Percentiles rank a stretch among this genome's conserved stretches.
phyloP scores from a whole-genome alignment of 2,113 vertebrate genomes.

The Phocoena sinus region DNA sequence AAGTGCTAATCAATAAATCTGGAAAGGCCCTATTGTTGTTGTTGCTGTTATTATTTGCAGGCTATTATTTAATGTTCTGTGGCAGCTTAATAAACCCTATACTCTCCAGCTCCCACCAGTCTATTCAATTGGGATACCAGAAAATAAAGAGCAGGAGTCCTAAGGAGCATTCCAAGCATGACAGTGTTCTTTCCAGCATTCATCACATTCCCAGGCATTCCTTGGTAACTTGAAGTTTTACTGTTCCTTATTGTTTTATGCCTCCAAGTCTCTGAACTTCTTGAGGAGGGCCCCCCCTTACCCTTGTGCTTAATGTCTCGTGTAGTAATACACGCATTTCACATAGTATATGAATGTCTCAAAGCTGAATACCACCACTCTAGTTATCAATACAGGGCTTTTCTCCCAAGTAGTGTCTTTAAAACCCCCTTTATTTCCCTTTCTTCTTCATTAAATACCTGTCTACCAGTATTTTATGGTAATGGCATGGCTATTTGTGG shows the following conservation, averaged over 20 bases:
- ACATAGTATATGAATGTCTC: not conserved
- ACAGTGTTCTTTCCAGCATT: not conserved
- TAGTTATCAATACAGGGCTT: not conserved
- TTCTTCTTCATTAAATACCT: not conserved
- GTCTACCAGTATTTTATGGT: not conserved
- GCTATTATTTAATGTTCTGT: slow-evolving; percentile 48
- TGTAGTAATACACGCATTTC: not conserved
- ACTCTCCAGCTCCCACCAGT: not conserved
- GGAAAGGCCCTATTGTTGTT: not conserved
- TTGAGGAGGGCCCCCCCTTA: not conserved
- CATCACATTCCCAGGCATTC: not conserved
- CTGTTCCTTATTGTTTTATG: not conserved
- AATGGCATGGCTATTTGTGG: not conserved
- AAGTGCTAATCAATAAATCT: slow-evolving; percentile 51
- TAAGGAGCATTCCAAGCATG: not conserved
- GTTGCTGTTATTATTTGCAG: slow-evolving; percentile 6
- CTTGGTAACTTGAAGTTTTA: not conserved
- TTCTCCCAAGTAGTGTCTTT: not conserved
- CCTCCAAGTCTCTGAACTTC: not conserved
- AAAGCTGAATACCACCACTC: not conserved
- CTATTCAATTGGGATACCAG: not conserved
- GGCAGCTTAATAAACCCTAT: slow-evolving; percentile 34
- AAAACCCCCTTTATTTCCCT: not conserved
- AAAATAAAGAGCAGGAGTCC: not conserved
- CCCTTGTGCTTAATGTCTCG: not conserved